A percentile compares a stretch with the other conserved stretches of the same genome.
These are phyloP conservation scores for Cryptoblepharus egeriae DNA, from an alignment of 2,797 vertebrate genomes.

Conservation along the genomic window DNA sequence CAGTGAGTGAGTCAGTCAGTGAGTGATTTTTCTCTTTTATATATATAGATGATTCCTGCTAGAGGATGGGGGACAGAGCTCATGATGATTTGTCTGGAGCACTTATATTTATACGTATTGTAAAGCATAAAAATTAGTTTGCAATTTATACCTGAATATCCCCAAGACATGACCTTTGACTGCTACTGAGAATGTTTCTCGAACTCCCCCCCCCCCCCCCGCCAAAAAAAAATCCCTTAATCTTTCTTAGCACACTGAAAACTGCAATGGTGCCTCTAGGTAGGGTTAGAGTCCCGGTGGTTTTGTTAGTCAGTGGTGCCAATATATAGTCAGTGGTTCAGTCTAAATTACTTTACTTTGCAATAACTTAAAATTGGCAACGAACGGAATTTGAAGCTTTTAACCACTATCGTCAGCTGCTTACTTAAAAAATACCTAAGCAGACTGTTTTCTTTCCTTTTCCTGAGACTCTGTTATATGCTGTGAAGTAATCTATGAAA, in stretches of 20 bases:
- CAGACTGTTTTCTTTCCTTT: conserved; percentile 18
- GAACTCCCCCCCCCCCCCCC: not conserved
- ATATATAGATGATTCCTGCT: too few species aligned
- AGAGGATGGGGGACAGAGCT: too few species aligned
- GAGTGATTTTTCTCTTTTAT: too few species aligned
- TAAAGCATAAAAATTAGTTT: not conserved
- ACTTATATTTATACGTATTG: not conserved
- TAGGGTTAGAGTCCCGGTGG: not conserved
- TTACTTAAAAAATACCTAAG: conserved; percentile 33
- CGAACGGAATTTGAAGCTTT: conserved; percentile 11
- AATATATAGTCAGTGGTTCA: not conserved
- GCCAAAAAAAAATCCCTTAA: too few species aligned
- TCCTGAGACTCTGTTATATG: conserved; percentile 10
- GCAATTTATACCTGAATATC: not conserved
- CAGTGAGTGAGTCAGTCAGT: too few species aligned
- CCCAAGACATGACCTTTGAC: not conserved
- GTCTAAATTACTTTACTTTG: conserved; percentile 1
- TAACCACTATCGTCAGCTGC: conserved; percentile 8
- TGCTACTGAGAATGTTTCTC: not conserved
- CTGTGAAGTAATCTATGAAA: conserved; percentile 23
- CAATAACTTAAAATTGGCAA: conserved; percentile 9
- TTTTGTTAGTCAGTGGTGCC: conserved; percentile 2
- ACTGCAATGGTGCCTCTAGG: too few species aligned
- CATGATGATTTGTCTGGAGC: not conserved
- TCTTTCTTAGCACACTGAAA: not conserved